phyloP scores from a whole-genome alignment of 2,113 vertebrate species.

The Chionomys nivalis region DNA sequence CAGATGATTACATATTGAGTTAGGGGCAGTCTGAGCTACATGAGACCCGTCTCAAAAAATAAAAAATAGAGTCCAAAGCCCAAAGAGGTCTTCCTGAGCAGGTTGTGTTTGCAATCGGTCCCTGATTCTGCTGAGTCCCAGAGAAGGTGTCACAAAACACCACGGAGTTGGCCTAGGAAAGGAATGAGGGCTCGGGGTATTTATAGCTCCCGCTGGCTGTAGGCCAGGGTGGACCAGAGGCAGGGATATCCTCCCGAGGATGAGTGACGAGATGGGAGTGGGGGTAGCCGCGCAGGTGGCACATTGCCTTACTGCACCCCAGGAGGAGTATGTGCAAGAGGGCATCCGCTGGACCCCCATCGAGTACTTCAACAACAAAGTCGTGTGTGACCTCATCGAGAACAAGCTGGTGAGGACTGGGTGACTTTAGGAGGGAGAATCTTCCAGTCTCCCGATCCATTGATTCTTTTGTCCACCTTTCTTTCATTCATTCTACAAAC shows the following conservation, averaged over 20 bases:
- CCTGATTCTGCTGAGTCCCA: background rate
- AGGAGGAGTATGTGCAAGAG: conserved; percentile 99
- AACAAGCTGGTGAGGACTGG: conserved; percentile 93
- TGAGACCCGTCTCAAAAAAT: background rate
- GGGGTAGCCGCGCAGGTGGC: background rate
- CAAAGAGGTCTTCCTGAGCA: background rate
- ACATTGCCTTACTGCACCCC: background rate
- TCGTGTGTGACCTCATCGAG: conserved; percentile 98
- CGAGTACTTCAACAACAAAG: conserved; percentile 99
- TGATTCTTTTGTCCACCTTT: background rate
- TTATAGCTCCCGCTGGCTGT: background rate
- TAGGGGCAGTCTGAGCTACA: background rate
- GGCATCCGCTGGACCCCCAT: conserved; percentile 98
- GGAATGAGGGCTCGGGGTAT: fast-evolving
- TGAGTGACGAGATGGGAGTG: background rate
- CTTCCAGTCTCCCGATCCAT: background rate
- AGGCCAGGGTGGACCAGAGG: background rate
- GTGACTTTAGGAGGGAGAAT: background rate
- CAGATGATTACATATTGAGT: background rate
- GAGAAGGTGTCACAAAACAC: background rate
- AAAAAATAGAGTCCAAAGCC: background rate
- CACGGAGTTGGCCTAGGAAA: background rate
- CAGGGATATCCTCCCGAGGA: background rate
- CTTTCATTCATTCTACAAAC: conserved; percentile 5
- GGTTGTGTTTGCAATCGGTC: background rate